Percentiles rank a stretch among this genome's conserved stretches.
These are phyloP conservation scores for Xestia xanthographa DNA, from an alignment of 2,888 invertebrate species.

Conservation along the genomic window DNA sequence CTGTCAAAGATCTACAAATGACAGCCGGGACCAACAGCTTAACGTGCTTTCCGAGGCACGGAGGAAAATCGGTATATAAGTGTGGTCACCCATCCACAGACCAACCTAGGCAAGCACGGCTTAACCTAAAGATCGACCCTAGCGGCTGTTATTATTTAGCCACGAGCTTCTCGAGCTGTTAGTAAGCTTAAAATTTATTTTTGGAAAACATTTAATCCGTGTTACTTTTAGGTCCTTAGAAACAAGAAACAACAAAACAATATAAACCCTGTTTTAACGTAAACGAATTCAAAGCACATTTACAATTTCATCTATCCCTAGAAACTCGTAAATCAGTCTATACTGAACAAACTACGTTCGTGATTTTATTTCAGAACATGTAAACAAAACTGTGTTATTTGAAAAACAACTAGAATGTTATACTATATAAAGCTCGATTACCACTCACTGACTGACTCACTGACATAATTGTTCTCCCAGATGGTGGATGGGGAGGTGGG, in stretches of 20 bases:
- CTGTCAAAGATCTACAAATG: too few species aligned
- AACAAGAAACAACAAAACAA: background rate
- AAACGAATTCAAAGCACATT: background rate
- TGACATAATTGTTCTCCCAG: too few species aligned
- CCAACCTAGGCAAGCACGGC: too few species aligned
- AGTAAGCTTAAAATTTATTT: background rate
- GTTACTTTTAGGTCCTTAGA: background rate
- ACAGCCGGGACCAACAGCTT: too few species aligned
- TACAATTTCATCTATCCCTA: background rate
- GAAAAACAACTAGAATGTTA: background rate
- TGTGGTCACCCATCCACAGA: too few species aligned
- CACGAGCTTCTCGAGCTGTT: background rate
- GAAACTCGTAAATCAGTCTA: constrained; percentile 15
- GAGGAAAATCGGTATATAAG: too few species aligned
- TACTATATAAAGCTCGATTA: too few species aligned
- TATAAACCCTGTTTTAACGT: background rate
- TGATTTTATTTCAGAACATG: background rate
- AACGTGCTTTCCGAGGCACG: too few species aligned
- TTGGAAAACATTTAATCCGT: background rate
- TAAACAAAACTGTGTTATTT: background rate
- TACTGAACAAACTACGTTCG: background rate
- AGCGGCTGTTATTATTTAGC: too few species aligned
- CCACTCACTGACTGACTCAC: too few species aligned
- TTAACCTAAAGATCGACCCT: too few species aligned
- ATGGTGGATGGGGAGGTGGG: too few species aligned